phyloP scores from a whole-genome alignment of 1,140 invertebrate genomes.

The Drosophila busckii region DNA sequence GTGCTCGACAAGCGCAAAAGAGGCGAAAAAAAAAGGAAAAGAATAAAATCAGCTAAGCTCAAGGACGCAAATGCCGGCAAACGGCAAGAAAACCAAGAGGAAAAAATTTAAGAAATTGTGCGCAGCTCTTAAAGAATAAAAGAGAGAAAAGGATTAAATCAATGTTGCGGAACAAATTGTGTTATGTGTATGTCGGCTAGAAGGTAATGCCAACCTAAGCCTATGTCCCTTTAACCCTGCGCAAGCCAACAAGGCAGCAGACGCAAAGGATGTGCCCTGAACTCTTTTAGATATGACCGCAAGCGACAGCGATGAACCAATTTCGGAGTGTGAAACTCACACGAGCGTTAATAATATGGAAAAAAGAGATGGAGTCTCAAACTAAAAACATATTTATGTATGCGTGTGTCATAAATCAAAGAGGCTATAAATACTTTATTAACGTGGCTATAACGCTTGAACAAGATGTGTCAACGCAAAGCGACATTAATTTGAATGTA shows the following conservation, averaged over 20 bases:
- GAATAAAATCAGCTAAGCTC: too few relatives aligned
- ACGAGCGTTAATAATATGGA: conserved; percentile 40
- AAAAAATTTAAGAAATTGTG: conserved; percentile 46
- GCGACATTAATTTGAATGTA: too few relatives aligned
- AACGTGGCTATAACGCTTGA: too few relatives aligned
- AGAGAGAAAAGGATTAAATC: conserved; percentile 48
- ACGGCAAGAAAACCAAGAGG: conserved; percentile 35
- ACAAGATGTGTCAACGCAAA: too few relatives aligned
- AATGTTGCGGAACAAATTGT: conserved; percentile 49
- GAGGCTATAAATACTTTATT: too few relatives aligned
- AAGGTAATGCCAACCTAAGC: conserved; percentile 21
- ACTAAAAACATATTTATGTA: too few relatives aligned
- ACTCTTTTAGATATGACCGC: conserved; percentile 21
- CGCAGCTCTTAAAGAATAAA: too few relatives aligned
- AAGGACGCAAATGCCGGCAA: conserved; percentile 44
- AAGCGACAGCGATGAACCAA: conserved; percentile 29
- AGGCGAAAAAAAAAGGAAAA: conserved; percentile 14
- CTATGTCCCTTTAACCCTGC: conserved; percentile 26
- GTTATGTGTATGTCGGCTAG: conserved; percentile 23
- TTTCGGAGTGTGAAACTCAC: conserved; percentile 41
- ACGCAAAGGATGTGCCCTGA: not conserved
- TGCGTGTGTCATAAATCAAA: too few relatives aligned
- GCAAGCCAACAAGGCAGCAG: conserved; percentile 31
- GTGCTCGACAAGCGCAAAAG: conserved; percentile 16
- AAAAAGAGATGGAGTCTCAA: conserved; percentile 2